phyloP scores from a whole-genome alignment of 2,888 invertebrate species.

The Plebejus melissa region DNA sequence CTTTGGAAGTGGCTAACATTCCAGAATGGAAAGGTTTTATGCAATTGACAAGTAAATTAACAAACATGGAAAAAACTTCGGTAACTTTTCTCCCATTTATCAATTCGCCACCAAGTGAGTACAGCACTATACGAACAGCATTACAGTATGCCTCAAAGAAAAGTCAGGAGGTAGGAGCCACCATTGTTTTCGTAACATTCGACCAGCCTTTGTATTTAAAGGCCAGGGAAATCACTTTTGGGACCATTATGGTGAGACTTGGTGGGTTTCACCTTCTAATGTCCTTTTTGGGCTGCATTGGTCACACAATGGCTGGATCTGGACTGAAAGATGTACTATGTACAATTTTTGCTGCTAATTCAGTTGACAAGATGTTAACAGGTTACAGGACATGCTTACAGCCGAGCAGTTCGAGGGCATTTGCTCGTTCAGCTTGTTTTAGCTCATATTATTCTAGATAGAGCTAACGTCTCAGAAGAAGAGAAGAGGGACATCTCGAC shows the following conservation, averaged over 20 bases:
- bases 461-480: conserved; percentile 41
- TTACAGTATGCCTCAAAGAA: conserved; percentile 38
- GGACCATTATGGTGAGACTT: conserved; percentile 41
- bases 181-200: conserved; percentile 44
- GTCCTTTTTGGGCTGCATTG: conserved; percentile 46
- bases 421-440: conserved; percentile 43
- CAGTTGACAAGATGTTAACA: conserved; percentile 46
- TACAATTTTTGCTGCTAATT: conserved; percentile 42
- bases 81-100: conserved; percentile 32
- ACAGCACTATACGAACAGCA: conserved; percentile 44
- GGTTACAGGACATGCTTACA: conserved; percentile 47
- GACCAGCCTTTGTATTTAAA: conserved; percentile 47
- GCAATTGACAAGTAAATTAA: conserved; percentile 18
- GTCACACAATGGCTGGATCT: conserved; percentile 49
- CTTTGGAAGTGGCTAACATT: conserved; percentile 5
- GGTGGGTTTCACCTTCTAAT: conserved; percentile 51
- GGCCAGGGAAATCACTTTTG: conserved; percentile 44
- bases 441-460: conserved; percentile 30
- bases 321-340: conserved; percentile 39
- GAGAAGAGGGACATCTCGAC: conserved; percentile 39
- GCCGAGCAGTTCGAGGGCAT: conserved; percentile 47
- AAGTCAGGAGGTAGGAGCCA: conserved; percentile 35
- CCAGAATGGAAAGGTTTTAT: conserved; percentile 16
- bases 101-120: conserved; percentile 39
- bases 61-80: conserved; percentile 1